Base-by-base conservation (phyloP, 2,113 vertebrate genomes). In the Macroglossus sobrinus region DNA sequence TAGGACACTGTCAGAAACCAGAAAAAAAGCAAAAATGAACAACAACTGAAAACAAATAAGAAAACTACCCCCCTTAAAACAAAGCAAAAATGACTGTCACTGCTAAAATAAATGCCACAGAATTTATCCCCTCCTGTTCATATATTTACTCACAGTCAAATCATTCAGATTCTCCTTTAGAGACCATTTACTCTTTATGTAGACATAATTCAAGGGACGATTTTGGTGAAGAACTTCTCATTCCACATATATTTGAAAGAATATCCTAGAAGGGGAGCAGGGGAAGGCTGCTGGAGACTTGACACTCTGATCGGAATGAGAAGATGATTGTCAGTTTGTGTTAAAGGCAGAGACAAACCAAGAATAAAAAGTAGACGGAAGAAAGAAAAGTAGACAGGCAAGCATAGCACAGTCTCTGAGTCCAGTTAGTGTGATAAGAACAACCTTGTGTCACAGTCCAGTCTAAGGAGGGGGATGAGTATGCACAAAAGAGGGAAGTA, bases 1-100 rank as follows among this genome's bases (percentile, higher is more conserved):
- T 76, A 45, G 79, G 84, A 89, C 22, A 76, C 15, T 18, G 59
- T 80, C 76, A 76, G 92, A 38, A 69, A 66, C 12, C 35, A 93
- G 38, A 74, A 82, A 94, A 92, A 55, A 22, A 63, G 30, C 3
- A 35, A 64, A 93, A 91, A 30, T 28, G 24, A 95, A 43, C 28
- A 71, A 76, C 84, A 76, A 0, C 12, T 19, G 12, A 26, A 88
- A 66, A n/a, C 26, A 9, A 84, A 38, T 22, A 30, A 89, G 33
- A 33, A 43, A n/a, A 84, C 16, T 78, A 80, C 38, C 3, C 30
- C 22, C 43, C n/a, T 87, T 14, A 85, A 90, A 80, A 66, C 13
- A 84, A 72, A 59, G 76, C 33, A 47, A 24, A 69, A 53, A 78
- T 76, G 15, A 28, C 15, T 9, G 74, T 87, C 80, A 33, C 10